Base-by-base conservation (phyloP, 2,797 vertebrate genomes). In the Austrolebias charrua region DNA sequence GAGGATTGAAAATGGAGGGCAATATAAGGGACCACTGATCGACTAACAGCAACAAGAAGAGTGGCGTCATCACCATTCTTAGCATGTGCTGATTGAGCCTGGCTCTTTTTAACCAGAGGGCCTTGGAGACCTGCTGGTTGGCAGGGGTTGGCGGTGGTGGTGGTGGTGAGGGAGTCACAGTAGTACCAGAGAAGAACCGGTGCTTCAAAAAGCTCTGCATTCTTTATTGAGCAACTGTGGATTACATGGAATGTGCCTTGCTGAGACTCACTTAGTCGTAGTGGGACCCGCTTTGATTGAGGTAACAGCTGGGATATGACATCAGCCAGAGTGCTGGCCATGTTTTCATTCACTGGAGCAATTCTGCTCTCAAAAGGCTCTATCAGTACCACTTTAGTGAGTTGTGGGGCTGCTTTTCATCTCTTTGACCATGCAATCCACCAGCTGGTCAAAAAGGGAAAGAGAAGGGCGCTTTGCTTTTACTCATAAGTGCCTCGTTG, bases 301-400 rank as follows among this genome's bases (percentile, higher is more conserved):
- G 88, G 61, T 85, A 94, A 90, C 93, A 94, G 92, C 94, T 94
- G 92, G 91, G 88, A 89, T 88, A 90, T 91, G 92, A 94, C 93
- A 93, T 92, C 91, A 93, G 91, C 92, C 86, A 52, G 74, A 73
- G 50, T 90, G 82, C 73, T 86, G 87, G 91, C 90, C 81, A 74
- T 92, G 90, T 93, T 92, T 92, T 93, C 89, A 90, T 89, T 92
- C 91, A 73, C 78, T 80, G 86, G 83, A 90, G 84, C 87, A 85
- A 91, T 91, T 89, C 87, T n/a, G 5, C 80, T 88, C 92, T 93
- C 94, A 93, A 94, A 94, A 93, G 92, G 91, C 88, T 94, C 86
- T 87, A 93, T 94, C 86, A 89, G 86, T 91, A 71, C 86, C 64
- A 85, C 91, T 87, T 87, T 63, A 90, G 91, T 88, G 82, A 91